Evolutionary conservation across 2,797 vertebrate genomes (phyloP).

Genomic region (Xenopus petersii): DNA sequence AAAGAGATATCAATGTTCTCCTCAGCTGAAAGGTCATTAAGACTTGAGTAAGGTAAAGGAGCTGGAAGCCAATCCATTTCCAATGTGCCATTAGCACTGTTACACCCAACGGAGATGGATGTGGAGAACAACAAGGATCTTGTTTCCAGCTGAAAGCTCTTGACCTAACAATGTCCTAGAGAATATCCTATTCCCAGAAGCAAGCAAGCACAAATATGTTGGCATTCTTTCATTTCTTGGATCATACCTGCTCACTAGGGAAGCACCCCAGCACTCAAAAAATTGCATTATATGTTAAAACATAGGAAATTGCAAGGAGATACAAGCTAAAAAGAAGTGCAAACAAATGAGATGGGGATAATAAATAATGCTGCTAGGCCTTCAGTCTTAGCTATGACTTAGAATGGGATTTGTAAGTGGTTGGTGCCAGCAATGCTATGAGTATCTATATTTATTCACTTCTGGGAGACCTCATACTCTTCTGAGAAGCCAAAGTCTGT

Average conservation of each 20-base stretch:
- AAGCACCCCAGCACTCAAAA: too few species aligned
- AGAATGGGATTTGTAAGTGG: too few species aligned
- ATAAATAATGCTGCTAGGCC: too few species aligned
- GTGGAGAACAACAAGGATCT: neutral
- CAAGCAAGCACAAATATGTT: neutral
- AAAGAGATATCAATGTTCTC: conserved; percentile 17
- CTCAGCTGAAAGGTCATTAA: conserved; percentile 19
- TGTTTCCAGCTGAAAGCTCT: conserved; percentile 1
- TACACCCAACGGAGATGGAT: neutral
- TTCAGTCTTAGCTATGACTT: too few species aligned
- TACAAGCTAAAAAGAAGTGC: too few species aligned
- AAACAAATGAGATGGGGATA: neutral
- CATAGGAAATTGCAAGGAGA: too few species aligned
- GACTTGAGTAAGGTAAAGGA: neutral
- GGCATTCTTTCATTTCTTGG: neutral
- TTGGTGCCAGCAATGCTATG: too few species aligned
- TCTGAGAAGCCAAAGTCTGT: too few species aligned
- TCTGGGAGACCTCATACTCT: too few species aligned
- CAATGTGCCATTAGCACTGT: neutral
- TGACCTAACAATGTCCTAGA: neutral
- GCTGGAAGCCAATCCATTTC: conserved; percentile 21
- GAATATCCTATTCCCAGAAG: neutral
- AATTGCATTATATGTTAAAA: too few species aligned
- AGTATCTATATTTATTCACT: too few species aligned
- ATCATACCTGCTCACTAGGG: neutral